Percentiles rank a stretch among this genome's conserved stretches.
These are phyloP conservation scores for Brachionus rotundiformis DNA, from an alignment of 1,140 invertebrate genomes.

Conservation along the genomic window DNA sequence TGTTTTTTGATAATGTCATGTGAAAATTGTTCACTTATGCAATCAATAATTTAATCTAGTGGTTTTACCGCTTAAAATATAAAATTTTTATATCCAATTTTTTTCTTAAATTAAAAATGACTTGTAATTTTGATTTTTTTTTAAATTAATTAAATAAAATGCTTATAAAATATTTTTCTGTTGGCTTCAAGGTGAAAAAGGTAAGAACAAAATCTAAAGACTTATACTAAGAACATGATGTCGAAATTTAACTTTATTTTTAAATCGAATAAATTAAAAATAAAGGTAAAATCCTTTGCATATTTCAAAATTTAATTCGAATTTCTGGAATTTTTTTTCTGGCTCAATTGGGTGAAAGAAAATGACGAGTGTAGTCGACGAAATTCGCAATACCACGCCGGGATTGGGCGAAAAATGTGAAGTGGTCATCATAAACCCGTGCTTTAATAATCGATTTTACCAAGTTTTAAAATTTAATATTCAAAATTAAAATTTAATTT, in stretches of 20 bases:
- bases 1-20: conserved; percentile 38
- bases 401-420: conserved; percentile 3
- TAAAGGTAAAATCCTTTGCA: neutral
- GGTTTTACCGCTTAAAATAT: neutral
- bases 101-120: neutral
- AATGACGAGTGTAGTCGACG: conserved; percentile 37
- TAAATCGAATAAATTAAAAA: neutral
- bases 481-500: neutral
- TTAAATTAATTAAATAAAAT: conserved; percentile 22
- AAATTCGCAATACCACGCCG: conserved; percentile 3
- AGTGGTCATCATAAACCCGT: conserved; percentile 29
- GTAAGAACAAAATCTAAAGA: neutral
- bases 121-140: neutral
- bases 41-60: conserved; percentile 27
- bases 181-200: neutral
- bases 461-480: neutral
- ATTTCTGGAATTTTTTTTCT: neutral
- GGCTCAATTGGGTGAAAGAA: neutral
- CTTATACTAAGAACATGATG: neutral
- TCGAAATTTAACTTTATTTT: neutral
- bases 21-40: conserved; percentile 20
- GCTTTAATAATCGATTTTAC: conserved; percentile 41
- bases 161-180: conserved; percentile 7
- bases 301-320: neutral
- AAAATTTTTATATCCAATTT: conserved; percentile 16